Evolutionary conservation across 2,797 vertebrate genomes (phyloP).

Genomic region (Muraenolepis orangiensis): DNA sequence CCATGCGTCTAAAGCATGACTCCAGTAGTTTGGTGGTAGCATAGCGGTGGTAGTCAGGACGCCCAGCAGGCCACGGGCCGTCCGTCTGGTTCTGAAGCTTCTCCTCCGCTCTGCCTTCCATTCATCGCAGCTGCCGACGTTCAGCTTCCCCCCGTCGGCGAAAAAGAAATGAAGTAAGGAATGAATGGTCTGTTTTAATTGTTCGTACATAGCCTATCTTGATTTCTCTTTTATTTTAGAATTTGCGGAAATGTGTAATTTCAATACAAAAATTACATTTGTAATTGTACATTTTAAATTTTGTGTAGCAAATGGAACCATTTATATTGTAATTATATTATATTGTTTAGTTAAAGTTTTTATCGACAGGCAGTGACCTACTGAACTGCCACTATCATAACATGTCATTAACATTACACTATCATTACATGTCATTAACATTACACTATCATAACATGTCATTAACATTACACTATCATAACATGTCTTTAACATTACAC

Average conservation of each 20-base stretch:
- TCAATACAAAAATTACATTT: too few species aligned
- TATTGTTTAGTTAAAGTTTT: too few species aligned
- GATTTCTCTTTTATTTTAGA: neutral
- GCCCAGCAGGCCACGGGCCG: too few species aligned
- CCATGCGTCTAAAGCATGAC: conserved; percentile 61
- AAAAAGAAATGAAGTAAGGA: conserved; percentile 63
- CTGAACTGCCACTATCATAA: too few species aligned
- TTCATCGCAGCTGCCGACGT: conserved; percentile 69
- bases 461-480: too few species aligned
- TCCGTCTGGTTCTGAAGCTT: conserved; percentile 66
- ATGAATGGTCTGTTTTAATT: conserved; percentile 3
- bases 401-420: too few species aligned
- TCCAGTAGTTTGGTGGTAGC: conserved; percentile 77
- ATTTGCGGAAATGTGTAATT: neutral
- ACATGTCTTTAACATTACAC: too few species aligned
- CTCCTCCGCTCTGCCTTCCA: conserved; percentile 62
- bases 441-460: too few species aligned
- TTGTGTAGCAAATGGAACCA: neutral
- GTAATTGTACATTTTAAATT: too few species aligned
- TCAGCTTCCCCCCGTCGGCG: conserved; percentile 58
- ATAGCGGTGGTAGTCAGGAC: too few species aligned
- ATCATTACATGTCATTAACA: too few species aligned
- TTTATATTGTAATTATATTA: neutral
- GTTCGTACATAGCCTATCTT: neutral
- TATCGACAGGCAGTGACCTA: too few species aligned